Evolutionary conservation across 2,113 vertebrate genomes (phyloP), one percentile per base, ranked within the genome.

Genomic region (Xiphias gladius): DNA sequence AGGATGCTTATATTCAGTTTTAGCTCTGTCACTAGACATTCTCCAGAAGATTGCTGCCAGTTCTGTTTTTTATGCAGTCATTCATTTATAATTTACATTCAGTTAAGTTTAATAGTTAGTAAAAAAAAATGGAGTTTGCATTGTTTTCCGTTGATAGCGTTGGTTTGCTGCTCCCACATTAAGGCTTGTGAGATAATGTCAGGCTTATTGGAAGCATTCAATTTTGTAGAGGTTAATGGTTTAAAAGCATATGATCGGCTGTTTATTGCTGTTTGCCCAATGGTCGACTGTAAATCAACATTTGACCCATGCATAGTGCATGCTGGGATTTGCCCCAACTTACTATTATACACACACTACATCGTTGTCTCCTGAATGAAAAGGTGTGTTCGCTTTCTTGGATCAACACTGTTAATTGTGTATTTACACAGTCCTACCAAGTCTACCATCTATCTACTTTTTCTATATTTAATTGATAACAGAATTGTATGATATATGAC

Each of bases 241-340:
- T 46, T 74, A 55, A 52, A 50, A 64, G 20, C 5, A 4, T 8
- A 12, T 39, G 62, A 72, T 80, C 81, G 69, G 63, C 67, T 72
- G 35, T 83, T 84, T 73, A 78, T 70, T 83, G 54, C 30, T 84
- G 30, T n/a, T n/a, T n/a, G 19, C 16, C 30, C 20, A 66, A 48
- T 37, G 48, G 7, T 79, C 28, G 67, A 13, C 1, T 8, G 37
- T 72, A 59, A 46, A 71, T 69, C 39, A 73, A 52, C 54, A 43
- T 63, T 32, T 54, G 43, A 32, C 28, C 74, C 9, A 61, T 75
- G 50, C 24, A 24, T 24, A 20, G 37, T 64, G 50, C 58, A 62
- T 57, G 17, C 63, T 82, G 55, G 8, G 57, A 82, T 12, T 86
- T 46, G 73, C 35, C 32, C 43, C 57, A 46, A 54, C 8, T 73